Evolutionary conservation across 2,797 vertebrate species (phyloP).

Genomic region (Semaprochilodus insignis): DNA sequence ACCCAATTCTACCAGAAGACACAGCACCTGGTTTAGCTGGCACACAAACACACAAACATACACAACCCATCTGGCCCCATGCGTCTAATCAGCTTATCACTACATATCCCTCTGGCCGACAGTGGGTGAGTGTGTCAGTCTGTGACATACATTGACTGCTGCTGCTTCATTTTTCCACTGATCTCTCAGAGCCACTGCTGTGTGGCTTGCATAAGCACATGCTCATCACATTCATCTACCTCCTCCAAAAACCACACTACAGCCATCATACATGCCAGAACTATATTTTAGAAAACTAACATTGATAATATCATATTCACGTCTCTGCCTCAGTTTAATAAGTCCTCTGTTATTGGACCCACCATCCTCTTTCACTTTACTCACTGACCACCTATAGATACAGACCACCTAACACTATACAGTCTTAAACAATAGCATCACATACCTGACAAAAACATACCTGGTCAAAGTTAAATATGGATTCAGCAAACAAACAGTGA

Average conservation of each 20-base stretch:
- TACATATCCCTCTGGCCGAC: conserved; percentile 51
- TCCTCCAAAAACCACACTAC: not conserved
- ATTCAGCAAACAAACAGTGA: no score
- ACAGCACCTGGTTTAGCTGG: conserved; percentile 46
- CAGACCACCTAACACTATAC: no score
- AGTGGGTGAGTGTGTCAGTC: conserved; percentile 61
- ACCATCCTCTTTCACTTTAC: no score
- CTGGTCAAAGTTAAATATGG: no score
- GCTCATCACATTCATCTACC: not conserved
- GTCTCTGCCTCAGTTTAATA: not conserved
- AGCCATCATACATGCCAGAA: not conserved
- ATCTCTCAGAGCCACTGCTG: conserved; percentile 26
- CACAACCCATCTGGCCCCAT: conserved; percentile 69
- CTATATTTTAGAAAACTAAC: not conserved
- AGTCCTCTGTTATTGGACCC: not conserved
- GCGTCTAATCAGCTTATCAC: conserved; percentile 79
- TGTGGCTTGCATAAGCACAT: conserved; percentile 41
- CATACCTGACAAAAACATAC: no score
- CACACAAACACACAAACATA: conserved; percentile 45
- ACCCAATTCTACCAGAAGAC: conserved; percentile 68
- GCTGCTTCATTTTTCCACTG: conserved; percentile 25
- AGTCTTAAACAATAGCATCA: no score
- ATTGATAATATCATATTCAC: no score
- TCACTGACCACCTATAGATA: no score
- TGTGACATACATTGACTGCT: conserved; percentile 72